Conservation (phyloP, 2,888 invertebrate genomes). For the Epsilonema sp. region DNA sequence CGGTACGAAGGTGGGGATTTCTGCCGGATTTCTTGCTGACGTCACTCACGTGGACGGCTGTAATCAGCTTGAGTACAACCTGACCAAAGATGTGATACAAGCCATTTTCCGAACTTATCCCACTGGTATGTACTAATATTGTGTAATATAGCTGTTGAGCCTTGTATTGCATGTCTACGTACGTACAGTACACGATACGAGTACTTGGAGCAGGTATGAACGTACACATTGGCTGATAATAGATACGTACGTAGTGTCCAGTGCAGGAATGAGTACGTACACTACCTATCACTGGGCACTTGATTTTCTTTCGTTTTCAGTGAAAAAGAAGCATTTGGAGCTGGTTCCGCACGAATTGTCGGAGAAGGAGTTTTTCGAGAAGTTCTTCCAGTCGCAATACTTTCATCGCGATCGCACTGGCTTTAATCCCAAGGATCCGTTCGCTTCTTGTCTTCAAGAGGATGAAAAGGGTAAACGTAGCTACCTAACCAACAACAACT, state of each 20-base stretch:
- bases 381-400: slow-evolving; percentile 98
- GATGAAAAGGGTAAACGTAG: slow-evolving; percentile 51
- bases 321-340: slow-evolving; percentile 83
- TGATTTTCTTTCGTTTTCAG: slow-evolving; percentile 31
- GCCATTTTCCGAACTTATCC: slow-evolving; percentile 98
- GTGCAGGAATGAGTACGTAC: no score
- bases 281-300: background rate
- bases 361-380: slow-evolving; percentile 95
- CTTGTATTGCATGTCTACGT: no score
- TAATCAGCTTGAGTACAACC: slow-evolving; percentile 48
- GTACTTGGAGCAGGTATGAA: no score
- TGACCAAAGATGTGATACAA: slow-evolving; percentile 86
- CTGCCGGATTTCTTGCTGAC: slow-evolving; percentile 40
- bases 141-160: no score
- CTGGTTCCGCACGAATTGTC: slow-evolving; percentile 83
- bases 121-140: slow-evolving; percentile 45
- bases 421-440: slow-evolving; percentile 56
- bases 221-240: background rate
- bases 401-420: slow-evolving; percentile 47
- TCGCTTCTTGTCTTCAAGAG: slow-evolving; percentile 86
- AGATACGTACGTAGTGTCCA: no score
- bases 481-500: background rate
- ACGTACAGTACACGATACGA: no score
- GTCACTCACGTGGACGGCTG: slow-evolving; percentile 20
- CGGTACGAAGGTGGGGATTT: slow-evolving; percentile 67